Conservation (phyloP, 2,797 vertebrate species). For the Eurystomus glaucurus region DNA sequence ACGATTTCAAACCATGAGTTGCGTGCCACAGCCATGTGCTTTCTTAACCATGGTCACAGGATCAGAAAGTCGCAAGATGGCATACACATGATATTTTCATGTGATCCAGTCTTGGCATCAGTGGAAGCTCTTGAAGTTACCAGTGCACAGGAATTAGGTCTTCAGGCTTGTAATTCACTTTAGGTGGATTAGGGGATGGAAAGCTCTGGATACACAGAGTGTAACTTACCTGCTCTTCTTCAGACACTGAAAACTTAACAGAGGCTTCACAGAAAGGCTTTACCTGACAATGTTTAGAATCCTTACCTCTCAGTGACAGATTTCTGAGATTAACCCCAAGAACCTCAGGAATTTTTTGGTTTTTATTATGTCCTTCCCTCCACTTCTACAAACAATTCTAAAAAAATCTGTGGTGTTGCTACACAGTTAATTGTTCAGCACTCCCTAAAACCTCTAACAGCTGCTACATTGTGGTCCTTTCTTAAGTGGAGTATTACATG, state of each 20-base stretch:
- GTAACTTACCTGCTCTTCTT: not conserved
- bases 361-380: not conserved
- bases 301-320: not conserved
- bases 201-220: not conserved
- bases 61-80: not conserved
- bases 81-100: not conserved
- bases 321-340: not conserved
- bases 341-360: not conserved
- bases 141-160: not conserved
- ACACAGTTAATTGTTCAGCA: not conserved
- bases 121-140: not conserved
- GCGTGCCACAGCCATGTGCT: not conserved
- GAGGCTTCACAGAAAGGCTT: not conserved
- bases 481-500: fast-evolving
- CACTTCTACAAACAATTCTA: not conserved
- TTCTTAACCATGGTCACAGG: not conserved
- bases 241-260: not conserved
- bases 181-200: not conserved
- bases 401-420: not conserved
- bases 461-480: not conserved
- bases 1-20: not conserved
- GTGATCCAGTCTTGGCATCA: not conserved
- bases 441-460: not conserved
- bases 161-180: not conserved
- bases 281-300: not conserved